A percentile compares a stretch with the other conserved stretches of the same genome.
These are phyloP conservation scores for Lonchura striata DNA, from an alignment of 2,113 vertebrate genomes.

Conservation along the genomic window DNA sequence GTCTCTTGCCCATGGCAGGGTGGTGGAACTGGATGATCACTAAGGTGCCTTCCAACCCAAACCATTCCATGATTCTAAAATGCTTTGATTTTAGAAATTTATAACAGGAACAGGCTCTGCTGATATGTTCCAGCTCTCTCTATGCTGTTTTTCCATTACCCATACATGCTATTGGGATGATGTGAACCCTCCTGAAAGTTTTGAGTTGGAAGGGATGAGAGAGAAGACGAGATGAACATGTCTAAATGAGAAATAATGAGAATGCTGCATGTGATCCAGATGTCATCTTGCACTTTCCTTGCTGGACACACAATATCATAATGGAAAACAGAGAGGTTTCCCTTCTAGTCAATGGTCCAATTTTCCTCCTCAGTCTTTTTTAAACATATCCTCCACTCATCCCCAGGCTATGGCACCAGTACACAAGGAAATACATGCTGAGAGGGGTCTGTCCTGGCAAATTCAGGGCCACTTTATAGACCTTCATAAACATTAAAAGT, in stretches of 20 bases:
- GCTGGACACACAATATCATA: background rate
- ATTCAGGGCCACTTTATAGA: background rate
- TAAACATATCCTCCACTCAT: background rate
- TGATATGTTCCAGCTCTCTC: background rate
- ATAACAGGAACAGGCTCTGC: background rate
- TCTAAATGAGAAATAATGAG: background rate
- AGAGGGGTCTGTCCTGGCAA: background rate
- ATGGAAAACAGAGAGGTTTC: background rate
- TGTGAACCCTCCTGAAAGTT: background rate
- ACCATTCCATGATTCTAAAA: background rate
- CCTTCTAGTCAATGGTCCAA: background rate
- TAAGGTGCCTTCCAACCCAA: background rate
- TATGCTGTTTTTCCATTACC: background rate
- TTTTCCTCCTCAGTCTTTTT: background rate
- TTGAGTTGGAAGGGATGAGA: background rate
- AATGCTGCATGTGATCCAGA: background rate
- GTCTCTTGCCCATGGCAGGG: background rate
- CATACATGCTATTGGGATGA: background rate
- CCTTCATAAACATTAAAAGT: background rate
- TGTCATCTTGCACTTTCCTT: background rate
- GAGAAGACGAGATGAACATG: background rate
- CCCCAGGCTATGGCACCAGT: background rate
- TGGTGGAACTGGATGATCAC: background rate
- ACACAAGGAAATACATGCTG: background rate
- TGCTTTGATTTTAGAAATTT: background rate